Evolutionary conservation across 1,140 invertebrate genomes (phyloP), one percentile per base, ranked within the genome.

Genomic region (Ectropis grisescens): DNA sequence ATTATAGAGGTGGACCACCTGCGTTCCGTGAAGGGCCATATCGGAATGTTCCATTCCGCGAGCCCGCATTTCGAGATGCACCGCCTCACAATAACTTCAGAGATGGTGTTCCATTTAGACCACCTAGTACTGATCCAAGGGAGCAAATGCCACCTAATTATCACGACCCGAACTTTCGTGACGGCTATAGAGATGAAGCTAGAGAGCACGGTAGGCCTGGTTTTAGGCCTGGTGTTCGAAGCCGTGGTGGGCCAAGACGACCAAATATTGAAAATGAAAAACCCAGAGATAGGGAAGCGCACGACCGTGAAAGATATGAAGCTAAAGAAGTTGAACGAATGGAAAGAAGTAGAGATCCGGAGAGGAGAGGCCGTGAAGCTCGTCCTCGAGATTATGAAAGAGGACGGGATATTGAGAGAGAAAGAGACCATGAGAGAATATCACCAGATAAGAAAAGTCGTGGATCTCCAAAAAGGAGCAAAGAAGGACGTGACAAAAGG

Each of bases 391-490:
- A 81, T 4, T 62, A 72, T 52, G 72, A 82, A 5, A 64, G 57
- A 45, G 54, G 34, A 37, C 58, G 71, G 29, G 80, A 81, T 19
- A 66, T 70, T 51, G 79, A 82, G 25, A 76, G 71, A 44, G 74
- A 75, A 38, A 52, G 68, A 19, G 66, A 65, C 11, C 59, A 70
- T 41, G 74, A 82, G 13, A 60, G 58, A 30, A 47, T 41, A 12
- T 67, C 80, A 9, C 72, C 67, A 6, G 72, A 82, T 33, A 81
- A 70, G 37, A 80, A 71, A 50, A 27, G 38, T 13, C 65, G 76
- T 8, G 8, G 12, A 5, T 78, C 79, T 12, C 70, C 72, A 3
- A 79, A 78, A 51, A 60, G 71, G 25, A 66, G 51, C 33, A 57
- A 78, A 27, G 81, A 83, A 26, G 34, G 31, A 14, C 55, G 72